Base-by-base conservation (phyloP, 2,888 invertebrate species). In the Drosophila quinaria region DNA sequence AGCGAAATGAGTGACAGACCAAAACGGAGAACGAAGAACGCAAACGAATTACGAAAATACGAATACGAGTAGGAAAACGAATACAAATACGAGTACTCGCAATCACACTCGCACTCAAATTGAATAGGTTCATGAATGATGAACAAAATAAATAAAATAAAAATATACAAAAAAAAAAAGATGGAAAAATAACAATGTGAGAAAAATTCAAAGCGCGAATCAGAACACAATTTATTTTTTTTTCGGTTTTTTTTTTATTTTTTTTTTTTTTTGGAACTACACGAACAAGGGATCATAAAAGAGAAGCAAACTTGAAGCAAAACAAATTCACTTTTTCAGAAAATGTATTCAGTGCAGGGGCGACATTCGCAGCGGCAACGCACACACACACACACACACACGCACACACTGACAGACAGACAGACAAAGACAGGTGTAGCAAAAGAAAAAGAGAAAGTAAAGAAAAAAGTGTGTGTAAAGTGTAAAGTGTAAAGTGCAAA, bases 271-370 rank as follows among this genome's bases (percentile, higher is more conserved):
- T 37, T n/a, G 35, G 46, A 55, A 50, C 35, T 51, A 44, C 37
- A 39, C 47, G 33, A 55, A 65, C 41, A 54, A 55, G 47, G 49
- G 31, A 44, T 33, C 68, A 51, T 33, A 33, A 52, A 63, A 15
- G 54, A 61, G 58, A 60, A 69, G 52, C 41, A 52, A 81, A 76
- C 69, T 81, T 68, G 29, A 58, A 70, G 78, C 80, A 80, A 75
- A 86, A 77, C 80, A 80, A 87, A 80, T 77, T 88, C 86, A 87
- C 77, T 77, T 88, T 89, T 85, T 83, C 73, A 70, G 63, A 90
- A 83, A 88, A 91, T 91, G 90, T 89, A 86, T 88, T 91, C 91
- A 91, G 90, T 91, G 83, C 90, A 90, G 91, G 89, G 90, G 88
- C 90, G 91, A 84, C 90, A 81, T 83, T 89, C 91, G 88, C 90